A percentile compares a stretch with the other conserved stretches of the same genome.
These are phyloP conservation scores for Zhuqinia jingwanae DNA, from an alignment of 2,888 invertebrate species.

Conservation along the genomic window DNA sequence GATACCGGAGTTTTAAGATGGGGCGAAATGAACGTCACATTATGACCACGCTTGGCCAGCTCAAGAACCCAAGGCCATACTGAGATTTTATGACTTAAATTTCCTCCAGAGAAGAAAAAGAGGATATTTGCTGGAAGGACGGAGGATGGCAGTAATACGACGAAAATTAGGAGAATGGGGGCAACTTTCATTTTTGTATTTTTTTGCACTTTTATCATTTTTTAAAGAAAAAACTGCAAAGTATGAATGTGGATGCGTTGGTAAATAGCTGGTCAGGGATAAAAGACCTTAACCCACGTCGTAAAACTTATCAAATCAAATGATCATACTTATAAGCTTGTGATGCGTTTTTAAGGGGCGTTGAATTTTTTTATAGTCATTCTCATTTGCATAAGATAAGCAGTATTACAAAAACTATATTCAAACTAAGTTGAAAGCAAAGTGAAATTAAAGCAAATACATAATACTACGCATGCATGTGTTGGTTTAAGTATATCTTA, in stretches of 20 bases:
- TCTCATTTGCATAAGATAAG: background rate
- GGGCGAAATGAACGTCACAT: conserved; percentile 76
- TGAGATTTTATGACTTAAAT: conserved; percentile 69
- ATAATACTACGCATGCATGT: too few relatives aligned
- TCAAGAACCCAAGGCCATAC: conserved; percentile 76
- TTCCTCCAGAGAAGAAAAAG: conserved; percentile 78
- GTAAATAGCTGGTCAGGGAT: too few relatives aligned
- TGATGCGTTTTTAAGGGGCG: background rate
- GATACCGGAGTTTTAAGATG: conserved; percentile 71
- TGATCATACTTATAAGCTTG: background rate
- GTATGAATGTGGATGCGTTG: too few relatives aligned
- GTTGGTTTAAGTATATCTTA: background rate
- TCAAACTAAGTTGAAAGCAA: background rate
- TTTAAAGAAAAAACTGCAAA: too few relatives aligned
- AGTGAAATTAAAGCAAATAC: too few relatives aligned
- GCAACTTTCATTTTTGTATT: background rate
- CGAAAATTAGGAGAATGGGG: background rate
- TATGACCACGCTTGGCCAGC: conserved; percentile 74
- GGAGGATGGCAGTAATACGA: background rate
- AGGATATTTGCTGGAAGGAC: conserved; percentile 74
- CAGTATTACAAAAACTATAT: background rate
- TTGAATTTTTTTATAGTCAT: background rate
- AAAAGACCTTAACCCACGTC: background rate
- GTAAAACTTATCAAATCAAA: too few relatives aligned
- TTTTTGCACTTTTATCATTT: background rate